Base-by-base conservation (phyloP, 2,113 vertebrate species). In the Ochotona curzoniae region DNA sequence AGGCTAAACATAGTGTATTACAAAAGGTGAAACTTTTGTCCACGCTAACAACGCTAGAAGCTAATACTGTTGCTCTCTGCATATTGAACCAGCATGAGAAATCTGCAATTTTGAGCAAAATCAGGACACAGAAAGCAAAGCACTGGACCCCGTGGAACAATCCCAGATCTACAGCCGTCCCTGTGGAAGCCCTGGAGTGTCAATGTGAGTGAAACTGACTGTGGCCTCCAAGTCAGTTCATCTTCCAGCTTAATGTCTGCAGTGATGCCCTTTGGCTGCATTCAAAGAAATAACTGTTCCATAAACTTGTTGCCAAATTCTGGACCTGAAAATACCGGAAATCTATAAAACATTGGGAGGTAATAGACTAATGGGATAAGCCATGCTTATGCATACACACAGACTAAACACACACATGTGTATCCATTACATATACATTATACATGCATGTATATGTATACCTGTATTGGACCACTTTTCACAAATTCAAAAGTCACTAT, bases 131-230 rank as follows among this genome's bases (percentile, higher is more conserved):
- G 8, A 38, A 32, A 6, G 5, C 2, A 30, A 87, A 63, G 13
- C 30, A n/a, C 15, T 54, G 20, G 11, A 0, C 20, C 60, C 30
- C 8, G 44, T 0, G 18, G 26, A 4, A 54, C 14, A 80, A 25
- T 1, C 11, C 23, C 10, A 8, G 25, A 14, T 54, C 61, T 66
- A 3, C 14, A 51, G 7, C 0, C 35, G 61, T 25, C 1, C 2
- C 6, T 7, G 35, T 6, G 4, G 38, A 70, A 4, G 2, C 2
- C 23, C 12, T 5, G 64, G 21, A 90, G 47, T 66, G 9, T 57
- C 30, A 75, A 18, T 67, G 5, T 28, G 3, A 44, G 11, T 66
- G 13, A 47, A 73, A 38, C 14, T 11, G 80, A 28, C 5, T 30
- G 63, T 8, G 4, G 26, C 8, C 57, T n/a, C 35, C 30, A 79